Evolutionary conservation across 2,797 vertebrate species (phyloP), one percentile per base, ranked within the genome.

Genomic region (Avahi laniger): DNA sequence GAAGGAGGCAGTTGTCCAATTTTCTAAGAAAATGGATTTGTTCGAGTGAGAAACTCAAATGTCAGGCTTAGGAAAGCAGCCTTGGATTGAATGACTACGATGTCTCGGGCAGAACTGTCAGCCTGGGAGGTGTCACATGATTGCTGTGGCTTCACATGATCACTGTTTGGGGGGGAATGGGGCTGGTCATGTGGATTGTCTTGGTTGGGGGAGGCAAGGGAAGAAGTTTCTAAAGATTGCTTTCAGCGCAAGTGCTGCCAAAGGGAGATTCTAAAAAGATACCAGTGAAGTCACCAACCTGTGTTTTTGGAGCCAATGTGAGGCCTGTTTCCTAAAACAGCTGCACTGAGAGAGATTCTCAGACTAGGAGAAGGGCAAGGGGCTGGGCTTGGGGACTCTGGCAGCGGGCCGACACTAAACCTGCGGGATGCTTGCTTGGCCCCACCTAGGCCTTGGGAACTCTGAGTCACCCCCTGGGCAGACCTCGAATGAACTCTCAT

Each of bases 161-260:
- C 96, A 26, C 2, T 0, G 12, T 93, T 26, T 52, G 69, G 43
- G 75, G 94, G 94, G 93, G 76, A 35, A 26, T 26, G 52, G 63
- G 69, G 52, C 91, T 73, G 81, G 84, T 96, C 96, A 85, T 85
- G 69, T 94, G 94, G 43, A 59, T 97, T 50, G 65, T 96, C 80
- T 75, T 86, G 87, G 63, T 63, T 88, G 76, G 61, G 91, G 89
- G 91, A 96, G 79, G 75, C 92, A 93, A 61, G 88, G 73, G 63
- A 69, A 94, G 91, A 93, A 95, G 76, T 97, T 96, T 92, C 91
- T 95, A 54, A 97, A 96, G 96, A 96, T 75, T 87, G 86, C 75
- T 12, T 83, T 94, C 33, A 43, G 80, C 83, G 26, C 50, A 69
- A 81, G 70, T 20, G 57, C 59, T 88, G 94, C 93, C 94, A 85